These are phyloP conservation scores for Fulica atra DNA, from an alignment of 2,113 vertebrate genomes.

Conservation along the genomic window DNA sequence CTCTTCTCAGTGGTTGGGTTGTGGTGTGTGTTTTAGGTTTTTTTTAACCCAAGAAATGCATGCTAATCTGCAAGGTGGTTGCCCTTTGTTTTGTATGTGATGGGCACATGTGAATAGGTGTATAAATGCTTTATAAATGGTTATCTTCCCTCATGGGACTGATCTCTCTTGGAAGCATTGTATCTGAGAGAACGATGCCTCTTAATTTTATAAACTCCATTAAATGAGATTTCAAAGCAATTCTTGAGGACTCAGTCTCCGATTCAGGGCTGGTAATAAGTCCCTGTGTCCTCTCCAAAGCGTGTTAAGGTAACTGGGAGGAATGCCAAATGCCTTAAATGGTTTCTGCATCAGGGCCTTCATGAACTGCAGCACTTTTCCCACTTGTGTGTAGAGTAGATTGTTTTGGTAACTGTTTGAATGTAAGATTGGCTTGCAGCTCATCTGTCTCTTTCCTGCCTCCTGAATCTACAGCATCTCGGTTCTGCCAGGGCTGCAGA, in stretches of 20 bases:
- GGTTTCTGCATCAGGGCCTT: slow-evolving; percentile 23
- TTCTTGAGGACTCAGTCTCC: not conserved
- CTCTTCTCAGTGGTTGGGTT: not conserved
- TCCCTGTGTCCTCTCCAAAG: not conserved
- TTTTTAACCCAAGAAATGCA: not conserved
- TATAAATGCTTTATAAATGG: not conserved
- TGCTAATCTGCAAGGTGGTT: not conserved
- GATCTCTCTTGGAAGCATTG: not conserved
- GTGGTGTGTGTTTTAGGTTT: no score
- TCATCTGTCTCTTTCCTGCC: not conserved
- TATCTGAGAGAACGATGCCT: not conserved
- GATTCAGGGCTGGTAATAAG: slow-evolving; percentile 3
- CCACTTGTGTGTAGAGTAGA: not conserved
- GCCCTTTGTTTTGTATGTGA: not conserved
- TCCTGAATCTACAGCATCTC: not conserved
- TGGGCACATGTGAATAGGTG: not conserved
- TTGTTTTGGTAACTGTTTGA: not conserved
- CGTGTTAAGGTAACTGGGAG: not conserved
- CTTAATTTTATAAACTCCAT: slow-evolving; percentile 31
- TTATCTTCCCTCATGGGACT: not conserved
- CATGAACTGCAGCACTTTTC: slow-evolving; percentile 5
- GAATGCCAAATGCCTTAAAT: slow-evolving; percentile 9
- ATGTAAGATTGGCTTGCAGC: not conserved
- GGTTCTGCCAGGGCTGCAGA: not conserved
- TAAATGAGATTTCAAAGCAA: slow-evolving; percentile 31